These are phyloP conservation scores for Lota lota DNA, from an alignment of 2,113 vertebrate species.

Conservation along the genomic window DNA sequence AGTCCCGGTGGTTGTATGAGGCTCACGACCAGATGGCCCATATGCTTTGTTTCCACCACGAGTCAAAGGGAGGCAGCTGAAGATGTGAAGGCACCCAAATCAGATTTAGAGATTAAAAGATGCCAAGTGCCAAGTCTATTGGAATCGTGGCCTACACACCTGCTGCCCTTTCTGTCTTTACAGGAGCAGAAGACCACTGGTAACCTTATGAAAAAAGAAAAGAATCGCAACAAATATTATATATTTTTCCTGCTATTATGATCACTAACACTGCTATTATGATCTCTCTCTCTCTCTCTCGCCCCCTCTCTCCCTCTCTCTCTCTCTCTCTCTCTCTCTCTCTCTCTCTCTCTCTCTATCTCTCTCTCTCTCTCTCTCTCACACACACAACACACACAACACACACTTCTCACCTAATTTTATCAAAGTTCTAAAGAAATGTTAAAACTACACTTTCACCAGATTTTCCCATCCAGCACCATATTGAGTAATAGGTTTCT, in stretches of 20 bases:
- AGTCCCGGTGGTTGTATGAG: constrained; percentile 4
- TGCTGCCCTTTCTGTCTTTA: not conserved
- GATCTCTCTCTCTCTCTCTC: not conserved
- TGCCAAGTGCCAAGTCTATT: not conserved
- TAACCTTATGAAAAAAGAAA: no score
- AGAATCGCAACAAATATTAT: not conserved
- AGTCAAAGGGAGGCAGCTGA: not conserved
- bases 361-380: no score
- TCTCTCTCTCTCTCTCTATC: not conserved
- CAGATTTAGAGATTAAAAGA: not conserved
- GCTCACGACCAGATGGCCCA: constrained; percentile 45
- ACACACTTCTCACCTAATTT: no score
- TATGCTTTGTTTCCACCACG: constrained; percentile 32
- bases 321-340: not conserved
- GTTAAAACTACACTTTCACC: no score
- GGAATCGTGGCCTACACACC: not conserved
- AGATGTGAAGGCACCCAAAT: not conserved
- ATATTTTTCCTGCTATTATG: no score
- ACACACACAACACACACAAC: no score
- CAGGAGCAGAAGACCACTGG: no score
- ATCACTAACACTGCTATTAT: not conserved
- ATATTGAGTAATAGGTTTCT: no score
- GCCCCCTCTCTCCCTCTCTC: not conserved
- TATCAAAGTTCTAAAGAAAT: no score
- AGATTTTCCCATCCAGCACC: no score